Conservation (phyloP, 2,113 vertebrate species). For the Lepus americanus region DNA sequence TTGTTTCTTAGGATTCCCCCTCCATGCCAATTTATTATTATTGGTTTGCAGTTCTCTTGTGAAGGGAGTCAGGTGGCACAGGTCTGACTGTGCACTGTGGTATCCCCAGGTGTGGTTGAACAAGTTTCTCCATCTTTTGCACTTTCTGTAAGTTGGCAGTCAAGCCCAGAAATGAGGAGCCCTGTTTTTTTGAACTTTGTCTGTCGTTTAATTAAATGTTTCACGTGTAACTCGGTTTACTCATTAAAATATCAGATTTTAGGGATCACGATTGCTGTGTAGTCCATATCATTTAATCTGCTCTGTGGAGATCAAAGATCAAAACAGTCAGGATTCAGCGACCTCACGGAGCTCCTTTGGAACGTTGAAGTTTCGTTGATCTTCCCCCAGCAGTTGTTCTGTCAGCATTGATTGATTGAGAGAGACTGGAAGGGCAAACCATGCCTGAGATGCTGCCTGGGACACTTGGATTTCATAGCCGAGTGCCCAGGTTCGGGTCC, state of each 20-base stretch:
- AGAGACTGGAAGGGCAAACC: neutral
- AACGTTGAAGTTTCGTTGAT: neutral
- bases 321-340: neutral
- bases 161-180: neutral
- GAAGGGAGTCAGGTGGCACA: neutral
- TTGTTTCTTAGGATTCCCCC: neutral
- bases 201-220: slow-evolving; percentile 24
- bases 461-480: too few relatives aligned
- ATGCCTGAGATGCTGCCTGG: too few relatives aligned
- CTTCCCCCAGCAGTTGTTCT: neutral
- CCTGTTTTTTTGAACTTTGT: neutral
- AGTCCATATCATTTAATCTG: slow-evolving; percentile 32
- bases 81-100: neutral
- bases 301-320: slow-evolving; percentile 7
- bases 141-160: neutral
- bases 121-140: neutral
- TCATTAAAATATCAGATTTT: slow-evolving; percentile 33
- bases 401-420: neutral
- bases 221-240: slow-evolving; percentile 44
- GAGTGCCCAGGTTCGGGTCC: too few relatives aligned
- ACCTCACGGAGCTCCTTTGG: neutral
- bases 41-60: neutral
- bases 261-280: neutral
- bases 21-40: neutral
- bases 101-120: neutral